Evolutionary conservation across 2,113 vertebrate species (phyloP).

Genomic region (Chionis minor): DNA sequence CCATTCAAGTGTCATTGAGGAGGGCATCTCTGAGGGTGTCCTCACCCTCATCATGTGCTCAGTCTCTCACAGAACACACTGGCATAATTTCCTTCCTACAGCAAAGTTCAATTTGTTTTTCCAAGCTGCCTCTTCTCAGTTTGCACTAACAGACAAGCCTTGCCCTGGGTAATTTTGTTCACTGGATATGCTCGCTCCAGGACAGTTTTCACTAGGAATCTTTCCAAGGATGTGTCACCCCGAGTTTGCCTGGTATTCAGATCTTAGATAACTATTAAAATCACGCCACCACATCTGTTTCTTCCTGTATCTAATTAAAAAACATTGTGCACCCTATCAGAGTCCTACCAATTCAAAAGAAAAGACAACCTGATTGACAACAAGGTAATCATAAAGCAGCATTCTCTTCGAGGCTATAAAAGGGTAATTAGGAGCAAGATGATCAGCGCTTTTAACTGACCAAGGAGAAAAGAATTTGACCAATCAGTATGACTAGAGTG

Average conservation of each 20-base stretch:
- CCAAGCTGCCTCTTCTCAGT: conserved; percentile 10
- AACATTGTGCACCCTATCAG: neutral
- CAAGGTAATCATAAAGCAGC: neutral
- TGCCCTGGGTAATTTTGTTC: neutral
- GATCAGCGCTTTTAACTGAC: neutral
- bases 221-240: conserved; percentile 36
- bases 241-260: neutral
- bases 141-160: conserved; percentile 4
- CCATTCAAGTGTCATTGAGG: neutral
- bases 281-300: neutral
- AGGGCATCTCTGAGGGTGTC: neutral
- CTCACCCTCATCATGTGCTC: neutral
- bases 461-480: neutral
- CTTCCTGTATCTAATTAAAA: neutral
- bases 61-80: neutral
- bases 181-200: neutral
- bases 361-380: neutral
- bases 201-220: conserved; percentile 10
- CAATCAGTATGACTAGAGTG: rapidly evolving
- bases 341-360: neutral
- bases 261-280: conserved; percentile 3
- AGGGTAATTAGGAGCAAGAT: neutral
- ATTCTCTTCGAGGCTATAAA: neutral
- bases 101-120: conserved; percentile 7
- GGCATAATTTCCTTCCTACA: conserved; percentile 40